These are phyloP conservation scores for Pimephales promelas DNA, from an alignment of 2,113 vertebrate species.

Conservation along the genomic window DNA sequence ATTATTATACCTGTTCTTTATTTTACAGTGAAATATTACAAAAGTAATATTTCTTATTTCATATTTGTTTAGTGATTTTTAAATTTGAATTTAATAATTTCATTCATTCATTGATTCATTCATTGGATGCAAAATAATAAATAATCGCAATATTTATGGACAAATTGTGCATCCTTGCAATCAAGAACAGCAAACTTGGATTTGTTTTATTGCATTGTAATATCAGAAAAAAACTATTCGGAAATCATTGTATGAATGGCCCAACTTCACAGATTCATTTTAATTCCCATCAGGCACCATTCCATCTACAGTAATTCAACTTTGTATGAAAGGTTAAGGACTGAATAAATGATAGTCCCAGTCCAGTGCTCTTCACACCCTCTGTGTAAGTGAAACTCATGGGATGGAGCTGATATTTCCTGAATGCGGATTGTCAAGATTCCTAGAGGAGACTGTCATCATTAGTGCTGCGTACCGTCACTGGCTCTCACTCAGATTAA, in stretches of 20 bases:
- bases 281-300: background rate
- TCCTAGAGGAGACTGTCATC: constrained; percentile 69
- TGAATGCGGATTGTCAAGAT: constrained; percentile 61
- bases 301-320: background rate
- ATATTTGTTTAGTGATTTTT: too few species aligned
- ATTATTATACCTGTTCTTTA: background rate
- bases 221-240: too few species aligned
- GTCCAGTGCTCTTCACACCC: constrained; percentile 6
- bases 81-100: too few species aligned
- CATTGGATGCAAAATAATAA: background rate
- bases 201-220: too few species aligned
- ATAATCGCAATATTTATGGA: background rate
- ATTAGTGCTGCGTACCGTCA: constrained; percentile 65
- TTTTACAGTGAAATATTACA: background rate
- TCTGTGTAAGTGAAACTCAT: background rate
- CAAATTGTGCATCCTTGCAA: background rate
- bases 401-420: constrained; percentile 8
- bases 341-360: background rate
- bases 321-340: background rate
- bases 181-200: too few species aligned
- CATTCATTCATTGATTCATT: too few species aligned
- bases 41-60: background rate
- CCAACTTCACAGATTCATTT: background rate
- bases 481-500: constrained; percentile 68
- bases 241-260: background rate